Conservation (phyloP, 2,113 vertebrate species). For the Odobenus rosmarus region DNA sequence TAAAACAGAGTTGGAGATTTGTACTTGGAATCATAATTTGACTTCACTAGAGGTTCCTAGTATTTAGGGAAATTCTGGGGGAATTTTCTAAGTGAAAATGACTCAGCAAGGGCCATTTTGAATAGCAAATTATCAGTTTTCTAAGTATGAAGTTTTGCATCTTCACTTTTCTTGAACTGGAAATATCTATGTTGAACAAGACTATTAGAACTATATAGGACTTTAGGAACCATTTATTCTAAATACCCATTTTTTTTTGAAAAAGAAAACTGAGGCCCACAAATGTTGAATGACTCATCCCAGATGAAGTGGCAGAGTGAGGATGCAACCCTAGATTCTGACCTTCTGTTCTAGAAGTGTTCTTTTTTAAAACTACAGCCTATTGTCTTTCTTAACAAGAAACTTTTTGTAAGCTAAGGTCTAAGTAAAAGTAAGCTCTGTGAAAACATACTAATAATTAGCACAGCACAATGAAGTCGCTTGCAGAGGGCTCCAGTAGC, state of each 20-base stretch:
- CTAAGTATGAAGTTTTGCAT: background rate
- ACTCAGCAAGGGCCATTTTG: background rate
- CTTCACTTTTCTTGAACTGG: slow-evolving; percentile 37
- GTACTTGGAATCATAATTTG: background rate
- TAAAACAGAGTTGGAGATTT: background rate
- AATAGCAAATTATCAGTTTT: background rate
- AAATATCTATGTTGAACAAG: slow-evolving; percentile 23
- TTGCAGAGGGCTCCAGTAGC: background rate
- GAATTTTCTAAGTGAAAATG: slow-evolving; percentile 4
- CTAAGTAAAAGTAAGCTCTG: background rate
- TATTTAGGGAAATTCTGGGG: background rate
- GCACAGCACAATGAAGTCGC: background rate
- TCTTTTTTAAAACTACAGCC: background rate
- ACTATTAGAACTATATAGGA: background rate
- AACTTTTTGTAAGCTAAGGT: background rate
- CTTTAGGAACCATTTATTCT: background rate
- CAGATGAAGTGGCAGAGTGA: background rate
- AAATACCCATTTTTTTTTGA: background rate
- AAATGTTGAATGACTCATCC: background rate
- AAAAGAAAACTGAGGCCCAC: background rate
- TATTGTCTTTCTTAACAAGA: background rate
- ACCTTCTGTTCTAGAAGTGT: background rate
- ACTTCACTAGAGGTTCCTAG: background rate
- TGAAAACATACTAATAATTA: background rate
- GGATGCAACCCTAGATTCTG: background rate